Base-by-base conservation (phyloP, 2,113 vertebrate species). In the Poecilia latipinna region DNA sequence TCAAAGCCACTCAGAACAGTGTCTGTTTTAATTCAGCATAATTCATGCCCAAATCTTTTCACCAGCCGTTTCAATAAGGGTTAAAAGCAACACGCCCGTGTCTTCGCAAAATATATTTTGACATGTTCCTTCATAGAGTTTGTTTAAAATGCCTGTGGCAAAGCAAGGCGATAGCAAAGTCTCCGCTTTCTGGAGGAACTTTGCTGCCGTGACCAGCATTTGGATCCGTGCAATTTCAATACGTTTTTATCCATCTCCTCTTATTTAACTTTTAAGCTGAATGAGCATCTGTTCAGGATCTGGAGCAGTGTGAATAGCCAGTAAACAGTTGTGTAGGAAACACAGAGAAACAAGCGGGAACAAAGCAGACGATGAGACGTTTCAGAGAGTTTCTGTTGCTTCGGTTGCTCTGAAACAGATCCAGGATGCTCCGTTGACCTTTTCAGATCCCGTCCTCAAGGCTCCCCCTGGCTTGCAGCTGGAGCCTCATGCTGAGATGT, bases 1-100 rank as follows among this genome's bases (percentile, higher is more conserved):
- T 89, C 88, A 86, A 90, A 91, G 88, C 76, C 80, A 82, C 87
- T 88, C 86, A 80, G 77, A 61, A 72, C 87, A 89, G 90, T 32
- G 31, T 93, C 94, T 94, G 83, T 93, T 93, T 94, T 83, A 89
- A 88, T 91, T 82, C 65, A 84, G 81, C 84, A 29, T 75, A 74
- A 79, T 89, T 83, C 88, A 72, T 89, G 78, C 77, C 26, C 35
- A 44, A 69, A 37, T 11, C 35, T 77, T 73, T 66, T 71, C 63
- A 78, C 85, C 75, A 66, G 72, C 73, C 67, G 35, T 78, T 65
- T 71, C 31, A 78, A 74, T 60, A 73, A 54, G 54, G 63, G 78
- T 77, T 79, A 19, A 70, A 80, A 85, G 78, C 65, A 72, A 84
- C 70, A 74, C 74, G 74, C 37, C 51, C 12, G 51, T 37, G 32